Evolutionary conservation across 2,888 invertebrate species (phyloP), one percentile per base, ranked within the genome.

Genomic region (Melieria omissa): DNA sequence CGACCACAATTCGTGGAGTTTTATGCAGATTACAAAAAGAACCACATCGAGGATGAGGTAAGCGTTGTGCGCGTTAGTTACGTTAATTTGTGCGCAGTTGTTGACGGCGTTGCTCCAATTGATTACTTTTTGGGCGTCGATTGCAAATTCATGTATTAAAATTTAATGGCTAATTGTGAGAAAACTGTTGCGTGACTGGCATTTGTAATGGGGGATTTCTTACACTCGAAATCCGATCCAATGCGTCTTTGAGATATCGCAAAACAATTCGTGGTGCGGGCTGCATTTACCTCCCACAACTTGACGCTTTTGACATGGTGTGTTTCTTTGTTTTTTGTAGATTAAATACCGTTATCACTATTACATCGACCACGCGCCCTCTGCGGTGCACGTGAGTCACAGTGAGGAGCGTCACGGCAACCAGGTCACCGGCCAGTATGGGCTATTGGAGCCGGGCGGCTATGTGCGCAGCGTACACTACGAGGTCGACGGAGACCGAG

Each of bases 381-480:
- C 81, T 44, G 82, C 81, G 47, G 84, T 85, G 58, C 81, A 82
- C 65, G 79, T 84, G 70, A 80, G 84, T 73, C 86, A 86, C 72
- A 80, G 81, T 70, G 86, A 86, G 70, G 81, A 81, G 68, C 82
- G 84, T 6, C 77, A 80, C 61, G 85, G 84, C 8, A 76, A 78
- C 45, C 76, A 80, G 55, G 84, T 86, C 9, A 76, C 65, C 45
- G 85, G 86, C 9, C 79, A 81, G 45, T 83, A 85, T 79, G 83
- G 82, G 57, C 77, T 85, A 47, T 75, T 85, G 29, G 84, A 86
- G 73, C 83, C 83, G 8, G 82, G 78, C 58, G 86, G 86, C n/a
- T 80, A 80, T 73, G 79, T 85, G 45, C 80, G 84, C 49, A 81
- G 82, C 75, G 83, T 86, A 1, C 82, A 83, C 74, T 85, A 84